phyloP scores from a whole-genome alignment of 2,797 vertebrate genomes.

The Buceros bicornis region DNA sequence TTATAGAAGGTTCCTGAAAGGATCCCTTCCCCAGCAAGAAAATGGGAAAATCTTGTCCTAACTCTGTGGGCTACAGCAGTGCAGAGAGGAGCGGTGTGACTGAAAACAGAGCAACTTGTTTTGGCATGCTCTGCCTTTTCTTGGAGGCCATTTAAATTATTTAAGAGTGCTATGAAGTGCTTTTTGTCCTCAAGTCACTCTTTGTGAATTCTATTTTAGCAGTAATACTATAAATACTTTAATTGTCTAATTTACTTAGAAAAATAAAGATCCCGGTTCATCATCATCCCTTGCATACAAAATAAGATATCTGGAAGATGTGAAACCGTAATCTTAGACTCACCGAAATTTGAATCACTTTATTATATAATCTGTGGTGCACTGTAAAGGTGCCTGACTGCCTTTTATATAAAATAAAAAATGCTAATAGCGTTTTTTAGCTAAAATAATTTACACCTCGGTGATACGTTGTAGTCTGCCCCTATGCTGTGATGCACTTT shows the following conservation, averaged over 20 bases:
- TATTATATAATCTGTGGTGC: not conserved
- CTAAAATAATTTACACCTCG: slow-evolving; percentile 55
- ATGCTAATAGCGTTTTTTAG: slow-evolving; percentile 16
- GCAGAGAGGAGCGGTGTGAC: not conserved
- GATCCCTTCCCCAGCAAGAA: not conserved
- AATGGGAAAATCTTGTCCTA: not conserved
- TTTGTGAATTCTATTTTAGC: not conserved
- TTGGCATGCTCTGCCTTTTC: not conserved
- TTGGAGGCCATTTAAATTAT: slow-evolving; percentile 49
- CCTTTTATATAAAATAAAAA: slow-evolving; percentile 57
- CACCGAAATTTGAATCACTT: slow-evolving; percentile 1
- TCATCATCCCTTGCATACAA: not conserved
- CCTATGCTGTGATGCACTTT: slow-evolving; percentile 44
- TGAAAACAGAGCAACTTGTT: slow-evolving; percentile 16
- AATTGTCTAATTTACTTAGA: not conserved
- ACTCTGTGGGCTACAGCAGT: not conserved
- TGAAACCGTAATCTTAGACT: not conserved
- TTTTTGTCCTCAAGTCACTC: not conserved
- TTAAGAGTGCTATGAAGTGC: not conserved
- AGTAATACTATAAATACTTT: not conserved
- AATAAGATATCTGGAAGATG: not conserved
- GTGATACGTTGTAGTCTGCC: slow-evolving; percentile 56
- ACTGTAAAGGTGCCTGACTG: not conserved
- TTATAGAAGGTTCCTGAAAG: not conserved
- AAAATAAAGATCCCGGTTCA: not conserved